Evolutionary conservation across 1,140 invertebrate genomes (phyloP).

Genomic region (Euborellia annulipes): DNA sequence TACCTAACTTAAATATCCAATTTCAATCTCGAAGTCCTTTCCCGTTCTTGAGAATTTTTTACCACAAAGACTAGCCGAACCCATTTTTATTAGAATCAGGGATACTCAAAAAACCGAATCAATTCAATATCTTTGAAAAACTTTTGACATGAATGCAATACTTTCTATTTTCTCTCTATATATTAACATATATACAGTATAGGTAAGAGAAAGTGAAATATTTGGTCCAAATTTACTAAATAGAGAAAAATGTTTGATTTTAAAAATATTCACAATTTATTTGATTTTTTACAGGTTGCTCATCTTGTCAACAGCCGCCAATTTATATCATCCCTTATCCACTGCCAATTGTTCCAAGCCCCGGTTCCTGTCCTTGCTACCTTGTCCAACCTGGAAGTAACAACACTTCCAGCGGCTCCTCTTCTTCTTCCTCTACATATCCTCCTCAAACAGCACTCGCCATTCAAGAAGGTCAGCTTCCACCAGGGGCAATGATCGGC

Average conservation of each 20-base stretch:
- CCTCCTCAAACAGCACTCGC: not conserved
- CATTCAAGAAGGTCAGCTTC: constrained; percentile 25
- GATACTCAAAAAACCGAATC: no score
- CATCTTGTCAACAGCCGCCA: constrained; percentile 24
- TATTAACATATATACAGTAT: no score
- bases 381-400: constrained; percentile 28
- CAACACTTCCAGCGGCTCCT: constrained; percentile 7
- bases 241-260: not conserved
- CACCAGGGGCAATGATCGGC: constrained; percentile 33
- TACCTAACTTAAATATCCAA: no score
- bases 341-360: constrained; percentile 33
- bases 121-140: no score
- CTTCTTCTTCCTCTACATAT: constrained; percentile 13
- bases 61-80: no score
- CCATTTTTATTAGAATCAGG: no score
- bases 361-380: constrained; percentile 35
- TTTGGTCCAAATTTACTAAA: not conserved
- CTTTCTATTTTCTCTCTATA: no score
- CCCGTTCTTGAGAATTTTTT: no score
- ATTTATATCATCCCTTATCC: constrained; percentile 36
- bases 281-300: constrained; percentile 13
- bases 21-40: no score
- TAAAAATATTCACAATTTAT: constrained; percentile 1
- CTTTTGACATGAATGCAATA: no score
- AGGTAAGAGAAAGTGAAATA: no score